These are phyloP conservation scores for Buphagus erythrorhynchus DNA, from an alignment of 2,797 vertebrate genomes.

Conservation along the genomic window DNA sequence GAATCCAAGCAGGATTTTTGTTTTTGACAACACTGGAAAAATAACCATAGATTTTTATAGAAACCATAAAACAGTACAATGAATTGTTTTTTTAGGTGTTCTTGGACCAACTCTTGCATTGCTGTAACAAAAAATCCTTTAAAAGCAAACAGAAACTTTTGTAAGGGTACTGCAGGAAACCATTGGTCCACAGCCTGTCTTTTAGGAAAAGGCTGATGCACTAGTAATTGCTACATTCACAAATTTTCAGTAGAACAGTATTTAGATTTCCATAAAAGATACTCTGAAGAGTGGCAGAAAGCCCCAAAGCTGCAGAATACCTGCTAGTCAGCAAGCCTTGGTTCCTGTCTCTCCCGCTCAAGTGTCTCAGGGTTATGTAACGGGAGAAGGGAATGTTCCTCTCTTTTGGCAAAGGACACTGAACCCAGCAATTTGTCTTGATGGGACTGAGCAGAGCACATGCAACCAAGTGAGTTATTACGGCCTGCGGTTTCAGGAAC, in stretches of 20 bases:
- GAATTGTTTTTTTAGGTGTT: not conserved
- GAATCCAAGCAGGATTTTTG: not conserved
- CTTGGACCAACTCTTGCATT: not conserved
- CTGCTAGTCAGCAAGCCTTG: constrained; percentile 18
- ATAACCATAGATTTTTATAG: not conserved
- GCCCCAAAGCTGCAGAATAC: constrained; percentile 7
- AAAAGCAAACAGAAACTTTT: not conserved
- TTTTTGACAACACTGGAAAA: not conserved
- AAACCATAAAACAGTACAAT: not conserved
- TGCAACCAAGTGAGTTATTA: constrained; percentile 65
- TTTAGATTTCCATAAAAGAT: constrained; percentile 6
- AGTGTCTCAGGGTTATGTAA: constrained; percentile 59
- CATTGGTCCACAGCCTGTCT: not conserved
- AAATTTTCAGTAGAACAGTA: not conserved
- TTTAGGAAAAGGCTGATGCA: not conserved
- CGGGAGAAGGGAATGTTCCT: constrained; percentile 62
- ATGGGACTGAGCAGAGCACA: constrained; percentile 10
- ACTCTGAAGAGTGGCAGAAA: not conserved
- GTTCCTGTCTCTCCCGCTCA: not conserved
- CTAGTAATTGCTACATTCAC: not conserved
- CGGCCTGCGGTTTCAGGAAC: constrained; percentile 5
- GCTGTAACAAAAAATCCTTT: not conserved
- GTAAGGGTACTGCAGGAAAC: not conserved
- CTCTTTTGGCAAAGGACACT: constrained; percentile 35
- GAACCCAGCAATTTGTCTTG: constrained; percentile 38